Conservation (phyloP, 2,113 vertebrate genomes). For the Thunnus maccoyii region DNA sequence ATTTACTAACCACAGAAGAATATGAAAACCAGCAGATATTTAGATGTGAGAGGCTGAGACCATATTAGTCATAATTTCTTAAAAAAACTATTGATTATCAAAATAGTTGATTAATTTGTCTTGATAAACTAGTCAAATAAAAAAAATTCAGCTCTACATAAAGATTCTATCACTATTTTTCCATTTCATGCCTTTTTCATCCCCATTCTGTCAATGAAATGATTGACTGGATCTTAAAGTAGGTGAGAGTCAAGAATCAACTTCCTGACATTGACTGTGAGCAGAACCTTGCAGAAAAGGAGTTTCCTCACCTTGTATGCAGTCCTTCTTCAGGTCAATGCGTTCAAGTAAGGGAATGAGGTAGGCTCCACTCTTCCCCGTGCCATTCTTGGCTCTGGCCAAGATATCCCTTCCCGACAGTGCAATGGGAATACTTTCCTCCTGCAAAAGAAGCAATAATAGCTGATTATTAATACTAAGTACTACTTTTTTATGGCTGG, state of each 20-base stretch:
- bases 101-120: too few relatives aligned
- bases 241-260: background rate
- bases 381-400: slow-evolving; percentile 99
- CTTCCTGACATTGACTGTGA: background rate
- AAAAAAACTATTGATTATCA: too few relatives aligned
- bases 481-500: too few relatives aligned
- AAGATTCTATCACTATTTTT: too few relatives aligned
- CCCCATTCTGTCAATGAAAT: background rate
- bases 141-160: too few relatives aligned
- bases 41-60: too few relatives aligned
- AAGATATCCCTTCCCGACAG: slow-evolving; percentile 99
- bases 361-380: slow-evolving; percentile 99
- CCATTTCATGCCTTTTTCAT: background rate
- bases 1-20: too few relatives aligned
- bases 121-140: too few relatives aligned
- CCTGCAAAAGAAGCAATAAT: slow-evolving; percentile 77
- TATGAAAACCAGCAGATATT: too few relatives aligned
- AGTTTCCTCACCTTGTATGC: slow-evolving; percentile 93
- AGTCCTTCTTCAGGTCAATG: slow-evolving; percentile 99
- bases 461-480: background rate
- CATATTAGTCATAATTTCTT: too few relatives aligned
- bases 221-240: too few relatives aligned
- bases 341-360: slow-evolving; percentile 99
- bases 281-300: background rate
- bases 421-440: slow-evolving; percentile 99